Percentiles rank a stretch among this genome's conserved stretches.
Conservation (phyloP, 2,888 invertebrate genomes). For the Colletes collaris region DNA sequence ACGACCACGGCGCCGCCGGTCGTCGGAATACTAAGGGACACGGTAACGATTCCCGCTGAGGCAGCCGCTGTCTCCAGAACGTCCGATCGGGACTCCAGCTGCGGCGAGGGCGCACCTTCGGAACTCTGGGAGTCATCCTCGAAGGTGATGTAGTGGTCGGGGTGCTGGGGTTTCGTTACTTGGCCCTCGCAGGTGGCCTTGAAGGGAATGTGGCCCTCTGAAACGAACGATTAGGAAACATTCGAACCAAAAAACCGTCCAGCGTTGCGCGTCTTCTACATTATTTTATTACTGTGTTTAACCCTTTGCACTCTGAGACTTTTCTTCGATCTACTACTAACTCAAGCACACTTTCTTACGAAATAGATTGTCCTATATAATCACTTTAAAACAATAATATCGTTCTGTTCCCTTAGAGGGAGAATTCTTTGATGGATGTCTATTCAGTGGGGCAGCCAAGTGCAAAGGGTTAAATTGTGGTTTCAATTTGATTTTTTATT, state of each 20-base stretch:
- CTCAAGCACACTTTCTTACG: too few relatives aligned
- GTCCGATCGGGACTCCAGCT: constrained; percentile 83
- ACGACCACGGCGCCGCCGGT: constrained; percentile 84
- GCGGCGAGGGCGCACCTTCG: constrained; percentile 85
- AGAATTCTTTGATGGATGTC: too few relatives aligned
- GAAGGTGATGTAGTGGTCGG: constrained; percentile 92
- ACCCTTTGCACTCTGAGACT: too few relatives aligned
- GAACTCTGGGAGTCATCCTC: constrained; percentile 96
- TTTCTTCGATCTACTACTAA: too few relatives aligned
- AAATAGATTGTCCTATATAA: too few relatives aligned
- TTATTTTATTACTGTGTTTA: too few relatives aligned
- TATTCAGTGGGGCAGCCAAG: too few relatives aligned
- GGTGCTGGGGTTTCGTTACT: constrained; percentile 92
- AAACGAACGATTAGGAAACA: not conserved
- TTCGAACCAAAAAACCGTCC: too few relatives aligned
- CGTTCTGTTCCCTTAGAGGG: too few relatives aligned
- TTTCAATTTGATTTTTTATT: too few relatives aligned
- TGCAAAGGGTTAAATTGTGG: too few relatives aligned
- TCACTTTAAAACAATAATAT: too few relatives aligned
- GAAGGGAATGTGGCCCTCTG: constrained; percentile 95
- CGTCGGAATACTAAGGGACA: constrained; percentile 87
- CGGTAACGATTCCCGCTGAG: constrained; percentile 88
- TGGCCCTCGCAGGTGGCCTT: constrained; percentile 96
- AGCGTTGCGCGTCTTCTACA: not conserved
- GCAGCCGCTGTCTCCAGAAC: constrained; percentile 87